Evolutionary conservation across 2,113 vertebrate genomes (phyloP), one percentile per base, ranked within the genome.

Genomic region (Apteryx owenii): DNA sequence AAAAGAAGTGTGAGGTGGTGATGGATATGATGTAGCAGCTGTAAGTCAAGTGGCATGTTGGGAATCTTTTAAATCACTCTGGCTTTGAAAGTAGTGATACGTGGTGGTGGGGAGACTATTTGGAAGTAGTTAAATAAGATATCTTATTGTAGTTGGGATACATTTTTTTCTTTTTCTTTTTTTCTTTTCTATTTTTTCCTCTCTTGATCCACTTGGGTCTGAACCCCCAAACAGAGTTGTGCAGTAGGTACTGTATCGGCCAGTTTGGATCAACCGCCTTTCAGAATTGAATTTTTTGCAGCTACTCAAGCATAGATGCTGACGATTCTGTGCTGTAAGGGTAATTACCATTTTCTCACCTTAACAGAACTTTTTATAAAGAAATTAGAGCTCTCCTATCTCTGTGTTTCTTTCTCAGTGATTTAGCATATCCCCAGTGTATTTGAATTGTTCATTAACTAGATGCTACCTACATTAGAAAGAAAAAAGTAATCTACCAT

Each of bases 391-490:
- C 56, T 31, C 21, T 94, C n/a, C 60, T 81, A 23, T 78, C 71
- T 92, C 72, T 4, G 8, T 85, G 76, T 75, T 89, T 75, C 84
- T 89, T 90, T 91, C 48, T 70, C 44, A 51, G 65, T 88, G 81
- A 91, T 90, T 95, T 95, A 82, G 65, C 71, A 26, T 88, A 81
- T 95, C 85, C 91, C 85, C 2, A 3, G 69, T 93, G 94, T 79
- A 89, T 96, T 88, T 85, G 65, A 94, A 86, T 89, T 95, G 96
- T 94, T 96, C 96, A 90, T 94, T 91, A 95, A 80, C 81, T 95
- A 97, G 96, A 95, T 97, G 96, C 87, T 96, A 70, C 94, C 91
- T 94, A 95, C 72, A 94, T 91, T 92, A 87, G 70, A 94, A 95
- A 53, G 70, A 44, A 93, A 89, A 95, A 91, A 83, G 82, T 94